Evolutionary conservation across 2,888 invertebrate genomes (phyloP).

Genomic region (Oeneis ivallda): DNA sequence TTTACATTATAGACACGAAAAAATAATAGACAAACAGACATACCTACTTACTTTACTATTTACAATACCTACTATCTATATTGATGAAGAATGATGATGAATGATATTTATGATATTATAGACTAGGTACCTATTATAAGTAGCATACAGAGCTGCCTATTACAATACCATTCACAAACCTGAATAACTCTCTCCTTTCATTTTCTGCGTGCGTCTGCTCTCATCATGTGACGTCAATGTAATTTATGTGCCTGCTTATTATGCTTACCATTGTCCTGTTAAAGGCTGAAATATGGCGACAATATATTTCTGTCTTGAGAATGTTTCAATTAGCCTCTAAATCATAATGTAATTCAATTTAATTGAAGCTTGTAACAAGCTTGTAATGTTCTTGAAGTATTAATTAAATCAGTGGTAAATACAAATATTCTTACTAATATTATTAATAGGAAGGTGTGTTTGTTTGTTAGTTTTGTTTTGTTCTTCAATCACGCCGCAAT

Average conservation of each 20-base stretch:
- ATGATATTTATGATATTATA: too few relatives aligned
- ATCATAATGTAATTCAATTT: slow-evolving; percentile 27
- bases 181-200: slow-evolving; percentile 33
- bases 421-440: too few relatives aligned
- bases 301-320: slow-evolving; percentile 32
- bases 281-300: slow-evolving; percentile 28
- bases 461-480: too few relatives aligned
- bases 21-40: too few relatives aligned
- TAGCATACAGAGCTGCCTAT: too few relatives aligned
- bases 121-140: too few relatives aligned
- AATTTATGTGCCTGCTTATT: slow-evolving; percentile 51
- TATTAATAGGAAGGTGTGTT: too few relatives aligned
- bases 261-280: slow-evolving; percentile 38
- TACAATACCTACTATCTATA: too few relatives aligned
- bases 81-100: too few relatives aligned
- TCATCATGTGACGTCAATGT: slow-evolving; percentile 43
- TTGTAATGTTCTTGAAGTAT: slow-evolving; percentile 27
- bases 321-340: slow-evolving; percentile 25
- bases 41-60: too few relatives aligned
- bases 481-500: too few relatives aligned
- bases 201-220: slow-evolving; percentile 30
- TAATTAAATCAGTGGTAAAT: slow-evolving; percentile 32
- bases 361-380: slow-evolving; percentile 8
- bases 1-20: too few relatives aligned
- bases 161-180: not conserved